These are phyloP conservation scores for Pteronura brasiliensis DNA, from an alignment of 2,113 vertebrate genomes.

Conservation along the genomic window DNA sequence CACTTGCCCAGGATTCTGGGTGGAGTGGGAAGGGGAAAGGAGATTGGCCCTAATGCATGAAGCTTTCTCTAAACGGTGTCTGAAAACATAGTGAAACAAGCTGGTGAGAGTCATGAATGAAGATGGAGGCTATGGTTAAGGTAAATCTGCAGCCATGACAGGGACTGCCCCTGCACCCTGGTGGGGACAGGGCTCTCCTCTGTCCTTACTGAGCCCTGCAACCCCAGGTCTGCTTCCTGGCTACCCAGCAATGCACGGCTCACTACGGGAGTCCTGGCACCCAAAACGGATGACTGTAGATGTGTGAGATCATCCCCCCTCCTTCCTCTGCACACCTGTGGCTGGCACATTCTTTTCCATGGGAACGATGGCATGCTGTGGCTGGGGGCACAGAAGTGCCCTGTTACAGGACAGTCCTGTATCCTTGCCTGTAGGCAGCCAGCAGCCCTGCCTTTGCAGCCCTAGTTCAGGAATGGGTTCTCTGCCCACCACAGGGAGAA, in stretches of 20 bases:
- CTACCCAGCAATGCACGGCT: too few species aligned
- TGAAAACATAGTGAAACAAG: neutral
- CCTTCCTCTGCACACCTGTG: neutral
- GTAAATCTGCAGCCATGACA: neutral
- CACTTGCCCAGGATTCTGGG: rapidly evolving
- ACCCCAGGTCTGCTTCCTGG: too few species aligned
- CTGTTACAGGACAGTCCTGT: too few species aligned
- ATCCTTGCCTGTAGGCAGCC: neutral
- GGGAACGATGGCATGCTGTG: too few species aligned
- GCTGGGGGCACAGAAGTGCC: too few species aligned
- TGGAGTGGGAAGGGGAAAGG: neutral
- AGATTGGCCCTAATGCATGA: neutral
- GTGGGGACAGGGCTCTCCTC: neutral
- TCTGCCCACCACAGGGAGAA: neutral
- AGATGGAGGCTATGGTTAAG: neutral
- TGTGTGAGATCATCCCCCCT: neutral
- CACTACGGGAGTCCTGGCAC: rapidly evolving
- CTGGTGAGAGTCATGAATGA: neutral
- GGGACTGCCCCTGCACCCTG: rapidly evolving
- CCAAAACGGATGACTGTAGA: too few species aligned
- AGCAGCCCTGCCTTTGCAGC: too few species aligned
- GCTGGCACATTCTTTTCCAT: neutral
- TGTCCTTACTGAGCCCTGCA: neutral
- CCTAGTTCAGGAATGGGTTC: neutral
- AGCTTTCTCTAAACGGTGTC: neutral